Percentiles rank a stretch among this genome's conserved stretches.
Evolutionary conservation across 2,113 vertebrate species (phyloP).

Genomic region (Gnathonemus echidnorhynchus): DNA sequence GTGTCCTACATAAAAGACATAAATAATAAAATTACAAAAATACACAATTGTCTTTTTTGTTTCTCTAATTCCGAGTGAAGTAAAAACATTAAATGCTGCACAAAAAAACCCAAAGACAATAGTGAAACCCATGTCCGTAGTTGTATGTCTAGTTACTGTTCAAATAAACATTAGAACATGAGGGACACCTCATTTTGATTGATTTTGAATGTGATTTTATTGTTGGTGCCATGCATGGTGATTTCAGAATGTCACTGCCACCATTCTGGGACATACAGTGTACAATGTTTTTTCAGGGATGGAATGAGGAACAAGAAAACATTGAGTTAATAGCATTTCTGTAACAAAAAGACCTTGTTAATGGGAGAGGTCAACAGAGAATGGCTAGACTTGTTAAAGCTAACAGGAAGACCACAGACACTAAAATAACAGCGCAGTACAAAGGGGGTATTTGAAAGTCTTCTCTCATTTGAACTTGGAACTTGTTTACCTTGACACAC

Average conservation of each 20-base stretch:
- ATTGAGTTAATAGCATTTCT: neutral
- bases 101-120: no score
- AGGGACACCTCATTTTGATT: neutral
- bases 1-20: no score
- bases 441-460: neutral
- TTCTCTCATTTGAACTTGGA: neutral
- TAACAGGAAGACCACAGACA: neutral
- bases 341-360: neutral
- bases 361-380: neutral
- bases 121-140: no score
- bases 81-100: neutral
- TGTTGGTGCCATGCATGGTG: neutral
- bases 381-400: neutral
- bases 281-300: neutral
- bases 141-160: neutral
- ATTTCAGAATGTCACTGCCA: neutral
- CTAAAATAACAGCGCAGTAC: neutral
- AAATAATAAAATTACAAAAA: neutral
- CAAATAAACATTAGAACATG: neutral
- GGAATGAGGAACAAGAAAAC: neutral
- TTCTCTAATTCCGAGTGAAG: neutral
- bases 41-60: neutral
- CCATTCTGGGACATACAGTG: neutral
- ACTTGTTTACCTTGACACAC: neutral
- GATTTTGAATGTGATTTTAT: neutral